Base-by-base conservation (phyloP, 2,888 invertebrate genomes). In the Enoplolaimus lenunculus region DNA sequence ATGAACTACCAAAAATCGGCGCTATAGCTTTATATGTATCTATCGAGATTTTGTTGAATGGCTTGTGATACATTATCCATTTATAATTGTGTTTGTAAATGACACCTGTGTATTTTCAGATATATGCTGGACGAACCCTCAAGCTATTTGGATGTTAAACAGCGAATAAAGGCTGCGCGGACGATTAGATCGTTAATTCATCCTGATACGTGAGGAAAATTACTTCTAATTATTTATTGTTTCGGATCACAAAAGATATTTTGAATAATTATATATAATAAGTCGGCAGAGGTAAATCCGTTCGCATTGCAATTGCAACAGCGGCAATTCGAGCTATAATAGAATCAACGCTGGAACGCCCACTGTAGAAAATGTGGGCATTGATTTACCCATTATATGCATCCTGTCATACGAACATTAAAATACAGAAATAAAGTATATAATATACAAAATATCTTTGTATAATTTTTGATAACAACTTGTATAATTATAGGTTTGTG, bases 91-190 rank as follows among this genome's bases (percentile, higher is more conserved):
- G n/a, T n/a, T n/a, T n/a, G n/a, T n/a, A n/a, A n/a, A n/a, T n/a
- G n/a, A n/a, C n/a, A n/a, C n/a, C n/a, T n/a, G n/a, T 45, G 21
- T 45, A 45, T 13, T 45, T 60, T 75, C 75, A 83, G 82, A 70
- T 95, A 95, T 83, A 98, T 98, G 97, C 98, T 98, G 83, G 98
- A 99, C 80, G 98, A 98, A 80, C 98, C 98, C 0, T 97, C 95
- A 2, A 93, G 93, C 34, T 98, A 98, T 84, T 85, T 98, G 79
- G 98, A 99, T 84, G 98, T 99, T 0, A 97, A 95, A 81, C 98
- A 98, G 84, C 88, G 98, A 81, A 85, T 98, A 65, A 95, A 95
- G 81, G 94, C 94, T 84, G 98, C 98, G 74, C 85, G 89, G 77
- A 93, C 95, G 34, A 93, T 98, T 79, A 87, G 98, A 73, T 90